Base-by-base conservation (phyloP, 2,113 vertebrate genomes). In the Gulo gulo region DNA sequence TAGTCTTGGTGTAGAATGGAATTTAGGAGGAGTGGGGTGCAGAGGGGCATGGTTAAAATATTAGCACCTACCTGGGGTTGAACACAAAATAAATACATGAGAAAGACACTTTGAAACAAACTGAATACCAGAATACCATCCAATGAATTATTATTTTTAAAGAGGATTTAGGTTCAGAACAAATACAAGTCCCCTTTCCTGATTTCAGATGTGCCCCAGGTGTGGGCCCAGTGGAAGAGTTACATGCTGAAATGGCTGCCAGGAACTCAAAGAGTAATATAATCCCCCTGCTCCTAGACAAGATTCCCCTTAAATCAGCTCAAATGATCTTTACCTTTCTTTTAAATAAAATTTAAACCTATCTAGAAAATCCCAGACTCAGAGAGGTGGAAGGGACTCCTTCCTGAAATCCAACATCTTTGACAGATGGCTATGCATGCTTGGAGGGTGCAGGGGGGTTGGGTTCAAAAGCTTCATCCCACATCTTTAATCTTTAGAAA, bases 401-500 rank as follows among this genome's bases (percentile, higher is more conserved):
- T 88, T 89, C 55, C 88, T 89, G 36, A 96, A 94, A 84, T 88
- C 57, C 76, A 94, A 1, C 71, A 39, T 94, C 74, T 95, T 84
- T 91, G 92, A 95, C 97, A 97, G 95, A 97, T 96, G 94, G 90
- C 69, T 76, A n/a, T 65, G n/a, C n/a, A 92, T 26, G 34, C 86
- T 97, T 89, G 45, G 67, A 52, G 39, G 73, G 79, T 69, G 73
- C 57, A 94, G 16, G 36, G 50, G 11, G 42, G 42, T 12, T 45
- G 59, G 78, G 93, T 96, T 97, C 89, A 92, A 86, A 57, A 94
- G 61, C 88, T 65, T 3, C 74, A 96, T 89, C 92, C 78, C 83
- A 90, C 83, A 95, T 79, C 97, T 94, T 96, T 92, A 80, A 69
- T 87, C 96, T 96, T 97, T 85, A 90, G 82, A 95, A 86, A 97